Evolutionary conservation across 1,140 invertebrate genomes (phyloP).

Genomic region (Chrysoperla carnea): DNA sequence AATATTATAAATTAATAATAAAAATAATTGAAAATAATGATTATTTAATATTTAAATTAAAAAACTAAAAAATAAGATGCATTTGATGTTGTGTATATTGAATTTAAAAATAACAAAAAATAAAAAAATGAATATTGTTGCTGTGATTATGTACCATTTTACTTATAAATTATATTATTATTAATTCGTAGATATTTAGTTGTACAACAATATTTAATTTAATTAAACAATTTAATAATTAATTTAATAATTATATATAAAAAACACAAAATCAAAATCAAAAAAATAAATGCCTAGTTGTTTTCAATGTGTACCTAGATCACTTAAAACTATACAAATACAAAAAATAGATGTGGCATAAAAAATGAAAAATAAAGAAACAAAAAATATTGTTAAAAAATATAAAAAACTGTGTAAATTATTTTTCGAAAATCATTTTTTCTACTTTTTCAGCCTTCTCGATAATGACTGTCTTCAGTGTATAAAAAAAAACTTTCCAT

Average conservation of each 20-base stretch:
- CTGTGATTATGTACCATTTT: slow-evolving; percentile 20
- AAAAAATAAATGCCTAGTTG: slow-evolving; percentile 23
- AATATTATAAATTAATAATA: slow-evolving; percentile 1
- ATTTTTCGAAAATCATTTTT: slow-evolving; percentile 13
- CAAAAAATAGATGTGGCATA: slow-evolving; percentile 30
- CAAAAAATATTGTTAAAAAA: slow-evolving; percentile 7
- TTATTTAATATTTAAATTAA: background rate
- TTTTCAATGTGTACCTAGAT: slow-evolving; percentile 28
- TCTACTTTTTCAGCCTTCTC: too few species aligned
- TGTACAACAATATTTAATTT: background rate
- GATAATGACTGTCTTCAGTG: too few species aligned
- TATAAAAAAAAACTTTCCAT: too few species aligned
- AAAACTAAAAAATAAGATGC: slow-evolving; percentile 1
- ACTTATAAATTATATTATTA: slow-evolving; percentile 2
- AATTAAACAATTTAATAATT: slow-evolving; percentile 3
- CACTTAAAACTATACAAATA: slow-evolving; percentile 21
- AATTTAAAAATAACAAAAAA: too few species aligned
- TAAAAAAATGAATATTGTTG: slow-evolving; percentile 17
- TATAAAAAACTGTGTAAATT: slow-evolving; percentile 23
- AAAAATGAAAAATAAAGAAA: slow-evolving; percentile 24
- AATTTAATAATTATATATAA: slow-evolving; percentile 21
- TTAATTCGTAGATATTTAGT: background rate
- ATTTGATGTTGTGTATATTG: slow-evolving; percentile 17
- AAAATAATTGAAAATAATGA: background rate
- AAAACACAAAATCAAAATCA: slow-evolving; percentile 11